Conservation (phyloP, 1,140 invertebrate species). For the Polypedilum pembai region DNA sequence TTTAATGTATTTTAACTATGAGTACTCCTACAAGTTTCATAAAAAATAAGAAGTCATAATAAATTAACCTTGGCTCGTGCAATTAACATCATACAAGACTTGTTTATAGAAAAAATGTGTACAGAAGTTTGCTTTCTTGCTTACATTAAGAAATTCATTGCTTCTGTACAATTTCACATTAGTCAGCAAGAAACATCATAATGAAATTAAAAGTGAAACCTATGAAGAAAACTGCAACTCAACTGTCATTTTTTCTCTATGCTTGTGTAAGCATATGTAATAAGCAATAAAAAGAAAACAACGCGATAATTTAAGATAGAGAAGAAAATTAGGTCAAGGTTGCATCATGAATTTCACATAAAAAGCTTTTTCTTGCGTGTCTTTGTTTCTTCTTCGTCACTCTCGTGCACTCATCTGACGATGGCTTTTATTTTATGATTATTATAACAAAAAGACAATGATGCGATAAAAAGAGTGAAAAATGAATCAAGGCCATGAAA, state of each 20-base stretch:
- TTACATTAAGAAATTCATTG: neutral
- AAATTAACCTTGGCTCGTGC: no score
- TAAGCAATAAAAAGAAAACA: neutral
- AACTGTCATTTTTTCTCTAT: neutral
- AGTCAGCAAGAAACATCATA: neutral
- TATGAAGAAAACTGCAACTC: neutral
- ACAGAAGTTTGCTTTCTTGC: neutral
- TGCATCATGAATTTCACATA: conserved; percentile 2
- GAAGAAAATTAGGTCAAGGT: conserved; percentile 7
- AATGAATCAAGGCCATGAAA: neutral
- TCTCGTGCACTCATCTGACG: neutral
- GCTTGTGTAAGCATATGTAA: conserved; percentile 5
- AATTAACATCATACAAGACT: no score
- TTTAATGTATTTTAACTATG: no score
- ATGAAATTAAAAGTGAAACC: conserved; percentile 1
- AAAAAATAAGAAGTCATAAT: no score
- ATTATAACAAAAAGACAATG: neutral
- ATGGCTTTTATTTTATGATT: neutral
- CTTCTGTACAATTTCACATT: no score
- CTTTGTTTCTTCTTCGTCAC: conserved; percentile 12
- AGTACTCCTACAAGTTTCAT: no score
- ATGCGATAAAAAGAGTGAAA: conserved; percentile 1
- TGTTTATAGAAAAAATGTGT: no score
- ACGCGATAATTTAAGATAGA: neutral
- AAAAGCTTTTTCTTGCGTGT: conserved; percentile 15